A percentile compares a stretch with the other conserved stretches of the same genome.
Conservation (phyloP, 2,113 vertebrate species). For the Lethenteron reissneri region DNA sequence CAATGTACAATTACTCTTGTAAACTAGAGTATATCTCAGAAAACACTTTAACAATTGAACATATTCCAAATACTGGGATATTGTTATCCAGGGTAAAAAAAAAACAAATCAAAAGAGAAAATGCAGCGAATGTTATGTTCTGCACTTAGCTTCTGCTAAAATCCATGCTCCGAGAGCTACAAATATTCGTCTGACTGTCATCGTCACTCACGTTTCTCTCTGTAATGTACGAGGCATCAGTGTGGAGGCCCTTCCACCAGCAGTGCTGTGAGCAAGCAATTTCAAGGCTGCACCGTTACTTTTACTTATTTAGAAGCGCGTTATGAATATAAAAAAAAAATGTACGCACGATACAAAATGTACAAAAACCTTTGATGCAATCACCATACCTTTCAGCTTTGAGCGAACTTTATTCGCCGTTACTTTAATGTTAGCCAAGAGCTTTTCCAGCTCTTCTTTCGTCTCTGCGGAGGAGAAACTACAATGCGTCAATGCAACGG, state of each 20-base stretch:
- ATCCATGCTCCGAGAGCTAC: too few relatives aligned
- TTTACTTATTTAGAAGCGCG: too few relatives aligned
- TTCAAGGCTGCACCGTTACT: neutral
- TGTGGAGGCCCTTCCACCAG: neutral
- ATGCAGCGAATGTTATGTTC: too few relatives aligned
- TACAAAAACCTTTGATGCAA: neutral
- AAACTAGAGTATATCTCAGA: too few relatives aligned
- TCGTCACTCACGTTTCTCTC: conserved; percentile 1
- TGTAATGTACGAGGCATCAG: conserved; percentile 1
- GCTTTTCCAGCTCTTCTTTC: conserved; percentile 66
- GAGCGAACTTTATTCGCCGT: conserved; percentile 87
- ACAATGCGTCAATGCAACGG: neutral
- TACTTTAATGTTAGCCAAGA: conserved; percentile 91
- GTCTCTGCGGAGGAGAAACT: conserved; percentile 36
- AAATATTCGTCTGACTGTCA: neutral
- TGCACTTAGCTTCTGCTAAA: too few relatives aligned
- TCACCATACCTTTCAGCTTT: conserved; percentile 76
- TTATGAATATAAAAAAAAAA: too few relatives aligned
- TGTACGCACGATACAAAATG: neutral
- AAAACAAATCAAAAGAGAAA: too few relatives aligned
- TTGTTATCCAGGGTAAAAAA: too few relatives aligned
- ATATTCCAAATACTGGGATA: too few relatives aligned
- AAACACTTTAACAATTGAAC: too few relatives aligned
- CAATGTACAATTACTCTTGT: too few relatives aligned
- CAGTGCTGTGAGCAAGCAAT: neutral